Base-by-base conservation (phyloP, 2,113 vertebrate genomes). In the Neotoma lepida region DNA sequence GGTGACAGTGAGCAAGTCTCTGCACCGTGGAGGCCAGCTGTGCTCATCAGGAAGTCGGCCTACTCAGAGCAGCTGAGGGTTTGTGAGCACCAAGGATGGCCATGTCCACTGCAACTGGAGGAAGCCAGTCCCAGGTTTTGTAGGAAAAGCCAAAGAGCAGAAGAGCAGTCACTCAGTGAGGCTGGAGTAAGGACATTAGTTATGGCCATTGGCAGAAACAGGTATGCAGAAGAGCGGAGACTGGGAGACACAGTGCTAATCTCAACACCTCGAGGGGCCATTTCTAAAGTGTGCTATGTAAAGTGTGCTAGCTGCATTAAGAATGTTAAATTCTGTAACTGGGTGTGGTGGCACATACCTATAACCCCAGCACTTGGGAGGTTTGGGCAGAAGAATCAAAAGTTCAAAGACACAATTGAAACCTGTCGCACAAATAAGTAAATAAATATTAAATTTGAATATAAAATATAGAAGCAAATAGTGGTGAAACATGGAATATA, bases 1-100 rank as follows among this genome's bases (percentile, higher is more conserved):
- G 54, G n/a, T 63, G 20, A 15, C 35, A 2, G 20, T 6, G 49
- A 76, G 41, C 28, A 44, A 15, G 15, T 51, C 82, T 68, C 90
- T 68, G 68, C 18, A 1, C n/a, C 0, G 0, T 0, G 4, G 56
- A 41, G 6, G 17, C n/a, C 28, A 2, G 30, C 82, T 73, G 44
- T 73, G 76, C 46, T 33, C 2, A n/a, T 63, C 46, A 73, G 73
- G 64, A 46, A 73, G 56, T 0, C 6, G 49, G 35, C 33, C 56
- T 7, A 0, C 39, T 63, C 9, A 49, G 58, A 73, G 82, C 82
- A n/a, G 58, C 28, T 24, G 4, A 68, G 26, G 35, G 26, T 18
- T 51, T 46, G 18, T 41, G 30, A 28, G 41, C 28, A 2, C 28
- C 51, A 33, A 30, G 39, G 20, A 30, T 6, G 17, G 66, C 46